Conservation (phyloP, 2,888 invertebrate genomes). For the Cerastis leucographa region DNA sequence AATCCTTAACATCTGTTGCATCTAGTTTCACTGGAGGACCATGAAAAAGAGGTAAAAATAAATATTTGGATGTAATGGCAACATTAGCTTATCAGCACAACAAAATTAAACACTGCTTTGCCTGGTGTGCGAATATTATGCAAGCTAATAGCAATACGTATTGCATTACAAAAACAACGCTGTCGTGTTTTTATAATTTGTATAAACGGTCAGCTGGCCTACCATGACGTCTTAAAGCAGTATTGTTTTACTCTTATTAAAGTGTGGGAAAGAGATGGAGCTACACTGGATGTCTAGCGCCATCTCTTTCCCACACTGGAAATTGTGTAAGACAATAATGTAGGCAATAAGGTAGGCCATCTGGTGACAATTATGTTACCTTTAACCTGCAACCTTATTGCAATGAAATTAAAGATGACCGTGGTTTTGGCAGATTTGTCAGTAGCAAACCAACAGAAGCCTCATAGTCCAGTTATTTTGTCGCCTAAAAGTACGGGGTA, state of each 20-base stretch:
- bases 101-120: constrained; percentile 8
- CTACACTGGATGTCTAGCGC: too few species aligned
- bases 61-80: neutral
- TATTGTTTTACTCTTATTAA: too few species aligned
- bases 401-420: neutral
- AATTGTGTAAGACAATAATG: too few species aligned
- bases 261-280: too few species aligned
- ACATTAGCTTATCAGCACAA: constrained; percentile 23
- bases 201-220: too few species aligned
- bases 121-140: neutral
- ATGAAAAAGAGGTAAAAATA: constrained; percentile 27
- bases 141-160: neutral
- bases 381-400: neutral
- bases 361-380: neutral
- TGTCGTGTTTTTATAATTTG: too few species aligned
- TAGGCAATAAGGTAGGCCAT: too few species aligned
- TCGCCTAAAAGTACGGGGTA: too few species aligned
- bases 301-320: too few species aligned
- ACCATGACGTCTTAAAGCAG: too few species aligned
- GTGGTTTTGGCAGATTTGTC: neutral
- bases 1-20: constrained; percentile 22
- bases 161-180: neutral
- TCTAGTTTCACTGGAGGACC: constrained; percentile 48
- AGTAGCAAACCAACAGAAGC: too few species aligned
- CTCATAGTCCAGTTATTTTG: too few species aligned